A percentile compares a stretch with the other conserved stretches of the same genome.
Conservation (phyloP, 2,888 invertebrate species). For the Euproctis similis region DNA sequence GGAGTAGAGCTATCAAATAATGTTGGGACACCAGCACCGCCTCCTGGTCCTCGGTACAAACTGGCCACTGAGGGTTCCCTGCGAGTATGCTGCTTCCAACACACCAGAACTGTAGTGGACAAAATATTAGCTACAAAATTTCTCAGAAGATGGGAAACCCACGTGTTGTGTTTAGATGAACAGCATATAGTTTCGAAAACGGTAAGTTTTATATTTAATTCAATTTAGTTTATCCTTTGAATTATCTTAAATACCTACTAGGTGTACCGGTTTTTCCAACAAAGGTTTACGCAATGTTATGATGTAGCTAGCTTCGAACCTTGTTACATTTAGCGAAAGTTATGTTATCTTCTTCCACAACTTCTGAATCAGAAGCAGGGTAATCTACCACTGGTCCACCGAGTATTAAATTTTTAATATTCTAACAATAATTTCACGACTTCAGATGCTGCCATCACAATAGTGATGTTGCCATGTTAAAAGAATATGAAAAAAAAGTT, state of each 20-base stretch:
- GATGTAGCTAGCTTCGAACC: too few species aligned
- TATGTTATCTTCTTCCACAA: too few species aligned
- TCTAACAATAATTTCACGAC: too few species aligned
- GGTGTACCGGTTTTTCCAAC: too few species aligned
- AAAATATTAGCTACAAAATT: slow-evolving; percentile 87
- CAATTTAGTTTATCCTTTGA: neutral
- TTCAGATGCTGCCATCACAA: too few species aligned
- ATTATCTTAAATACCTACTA: neutral
- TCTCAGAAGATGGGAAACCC: slow-evolving; percentile 85
- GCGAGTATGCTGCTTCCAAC: slow-evolving; percentile 84
- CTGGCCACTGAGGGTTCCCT: slow-evolving; percentile 83
- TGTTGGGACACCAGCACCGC: slow-evolving; percentile 50
- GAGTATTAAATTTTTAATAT: too few species aligned
- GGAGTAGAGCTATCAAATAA: slow-evolving; percentile 53
- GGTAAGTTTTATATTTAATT: slow-evolving; percentile 66
- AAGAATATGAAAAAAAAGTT: too few species aligned
- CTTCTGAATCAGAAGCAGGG: too few species aligned
- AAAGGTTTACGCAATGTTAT: too few species aligned
- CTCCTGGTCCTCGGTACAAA: slow-evolving; percentile 79
- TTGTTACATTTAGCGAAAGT: too few species aligned
- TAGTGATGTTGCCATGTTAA: too few species aligned
- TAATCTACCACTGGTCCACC: too few species aligned
- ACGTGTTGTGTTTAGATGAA: slow-evolving; percentile 80
- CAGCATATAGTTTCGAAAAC: slow-evolving; percentile 82
- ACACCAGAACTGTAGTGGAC: slow-evolving; percentile 84